Evolutionary conservation across 2,888 invertebrate genomes (phyloP), one percentile per base, ranked within the genome.

Genomic region (Melieria crassipennis): DNA sequence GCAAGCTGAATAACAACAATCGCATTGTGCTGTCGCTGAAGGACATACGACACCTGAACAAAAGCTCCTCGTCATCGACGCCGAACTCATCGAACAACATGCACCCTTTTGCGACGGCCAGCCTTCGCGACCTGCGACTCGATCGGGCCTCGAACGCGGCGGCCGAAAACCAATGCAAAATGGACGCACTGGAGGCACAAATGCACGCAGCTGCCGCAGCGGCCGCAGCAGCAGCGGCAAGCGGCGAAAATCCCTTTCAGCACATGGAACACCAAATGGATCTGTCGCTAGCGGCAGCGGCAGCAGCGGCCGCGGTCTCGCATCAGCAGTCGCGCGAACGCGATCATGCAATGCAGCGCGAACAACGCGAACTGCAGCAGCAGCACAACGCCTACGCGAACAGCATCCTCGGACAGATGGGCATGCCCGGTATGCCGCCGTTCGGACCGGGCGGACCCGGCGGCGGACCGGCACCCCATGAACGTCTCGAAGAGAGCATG

Each of bases 201-300:
- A 85, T 85, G 85, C 85, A 85, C 65, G 86, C 85, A 0, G 85
- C 84, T 0, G 85, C 85, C 0, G 82, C 82, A 0, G 85, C 84
- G 5, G 84, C 81, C 4, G 82, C 79, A 0, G 80, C 84, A 7
- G 84, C 83, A 1, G 83, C 82, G 4, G 83, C 78, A 0, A 81
- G 78, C 7, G 79, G 77, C 13, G 86, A 85, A 46, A 84, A 84
- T 79, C 83, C 86, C 2, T 85, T 86, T 55, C 85, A 83, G 10
- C 84, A 85, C 66, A 86, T 87, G 82, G 87, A 87, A 72, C 87
- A 87, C 60, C 87, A 87, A 73, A 85, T 87, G 83, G 87, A 87
- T 75, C 78, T 87, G 70, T 84, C 87, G 0, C 73, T 87, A 63
- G 86, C 87, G 0, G 87, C 86, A 1, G 86, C 87, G 1, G 87